These are phyloP conservation scores for Nymphalis polychloros DNA, from an alignment of 2,888 invertebrate genomes.

Conservation along the genomic window DNA sequence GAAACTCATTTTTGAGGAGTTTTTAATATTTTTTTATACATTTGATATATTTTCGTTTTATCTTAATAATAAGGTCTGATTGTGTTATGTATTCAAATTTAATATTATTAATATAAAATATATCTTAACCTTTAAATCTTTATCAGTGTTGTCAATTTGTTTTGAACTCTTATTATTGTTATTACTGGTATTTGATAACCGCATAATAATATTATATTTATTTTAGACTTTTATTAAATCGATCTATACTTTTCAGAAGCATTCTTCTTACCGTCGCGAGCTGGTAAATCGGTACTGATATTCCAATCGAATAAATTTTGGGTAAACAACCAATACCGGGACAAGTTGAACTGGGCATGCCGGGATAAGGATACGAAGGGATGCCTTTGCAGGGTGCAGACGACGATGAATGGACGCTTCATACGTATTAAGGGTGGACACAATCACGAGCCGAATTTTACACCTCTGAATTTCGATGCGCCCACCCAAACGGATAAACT, in stretches of 20 bases:
- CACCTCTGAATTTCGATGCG: conserved; percentile 65
- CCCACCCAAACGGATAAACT: conserved; percentile 49
- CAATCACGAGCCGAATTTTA: conserved; percentile 71
- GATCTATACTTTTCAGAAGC: conserved; percentile 59
- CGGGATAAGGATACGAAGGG: conserved; percentile 71
- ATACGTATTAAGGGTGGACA: conserved; percentile 68
- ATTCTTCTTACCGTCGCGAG: conserved; percentile 73
- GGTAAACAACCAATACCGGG: conserved; percentile 75
- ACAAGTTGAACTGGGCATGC: conserved; percentile 76
- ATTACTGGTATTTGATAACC: no score
- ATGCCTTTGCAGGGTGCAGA: conserved; percentile 74
- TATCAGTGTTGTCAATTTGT: no score
- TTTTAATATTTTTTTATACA: no score
- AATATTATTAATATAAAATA: no score
- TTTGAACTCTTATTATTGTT: no score
- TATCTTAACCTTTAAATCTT: no score
- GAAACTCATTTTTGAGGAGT: no score
- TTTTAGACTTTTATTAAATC: conserved; percentile 27
- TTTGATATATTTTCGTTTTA: no score
- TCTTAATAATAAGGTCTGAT: no score
- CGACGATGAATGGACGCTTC: conserved; percentile 72
- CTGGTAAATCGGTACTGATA: conserved; percentile 74
- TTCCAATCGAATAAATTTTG: conserved; percentile 74
- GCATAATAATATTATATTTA: no score
- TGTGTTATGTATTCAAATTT: no score